Percentiles rank a stretch among this genome's conserved stretches.
These are phyloP conservation scores for Oncorhynchus mykiss DNA, from an alignment of 2,113 vertebrate species.

Conservation along the genomic window DNA sequence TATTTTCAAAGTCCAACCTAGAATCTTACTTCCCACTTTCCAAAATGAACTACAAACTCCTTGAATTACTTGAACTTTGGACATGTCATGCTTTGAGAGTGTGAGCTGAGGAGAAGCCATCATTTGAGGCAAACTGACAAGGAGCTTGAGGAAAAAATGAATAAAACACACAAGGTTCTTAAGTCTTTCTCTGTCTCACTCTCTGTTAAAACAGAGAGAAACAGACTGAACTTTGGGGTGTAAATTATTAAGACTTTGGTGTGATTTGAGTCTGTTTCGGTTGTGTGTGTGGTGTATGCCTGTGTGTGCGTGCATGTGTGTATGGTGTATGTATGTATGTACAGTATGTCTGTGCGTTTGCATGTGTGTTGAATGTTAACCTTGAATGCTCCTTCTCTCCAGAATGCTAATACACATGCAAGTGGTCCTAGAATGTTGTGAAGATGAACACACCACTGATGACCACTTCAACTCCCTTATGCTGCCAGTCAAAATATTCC, in stretches of 20 bases:
- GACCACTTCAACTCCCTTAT: no score
- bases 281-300: constrained; percentile 17
- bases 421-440: no score
- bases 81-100: constrained; percentile 20
- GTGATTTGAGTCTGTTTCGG: constrained; percentile 35
- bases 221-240: constrained; percentile 50
- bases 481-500: no score
- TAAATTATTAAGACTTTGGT: constrained; percentile 69
- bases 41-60: constrained; percentile 6
- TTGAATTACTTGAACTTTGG: constrained; percentile 13
- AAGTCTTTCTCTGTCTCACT: constrained; percentile 48
- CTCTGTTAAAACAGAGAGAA: constrained; percentile 36
- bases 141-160: constrained; percentile 37
- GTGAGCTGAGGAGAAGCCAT: constrained; percentile 24
- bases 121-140: constrained; percentile 51
- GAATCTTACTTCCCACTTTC: constrained; percentile 1
- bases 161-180: constrained; percentile 57
- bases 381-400: constrained; percentile 1
- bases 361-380: not conserved
- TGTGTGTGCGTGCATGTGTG: constrained; percentile 5
- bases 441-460: no score
- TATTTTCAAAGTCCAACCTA: no score
- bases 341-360: not conserved
- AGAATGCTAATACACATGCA: not conserved
- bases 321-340: constrained; percentile 8